Base-by-base conservation (phyloP, 2,113 vertebrate genomes). In the Trichechus manatus region DNA sequence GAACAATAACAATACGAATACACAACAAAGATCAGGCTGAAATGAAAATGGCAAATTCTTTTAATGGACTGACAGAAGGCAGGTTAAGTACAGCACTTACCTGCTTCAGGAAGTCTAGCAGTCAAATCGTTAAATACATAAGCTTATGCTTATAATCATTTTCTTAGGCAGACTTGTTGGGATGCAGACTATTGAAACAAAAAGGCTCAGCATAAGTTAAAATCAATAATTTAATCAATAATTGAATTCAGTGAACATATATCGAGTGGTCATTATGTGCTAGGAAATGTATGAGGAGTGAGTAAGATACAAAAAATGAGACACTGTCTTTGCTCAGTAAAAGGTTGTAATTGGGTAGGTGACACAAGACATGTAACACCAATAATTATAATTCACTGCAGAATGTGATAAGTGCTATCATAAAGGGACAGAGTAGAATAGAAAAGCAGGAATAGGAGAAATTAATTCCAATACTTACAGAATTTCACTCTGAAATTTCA, bases 401-500 rank as follows among this genome's bases (percentile, higher is more conserved):
- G 81, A 83, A 64, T 78, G 66, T 56, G 66, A 44, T 89, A 89
- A 90, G 20, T 72, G 42, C 36, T 87, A 87, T 92, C 66, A 39
- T 70, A 90, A 85, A 83, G 47, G 33, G 70, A 82, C 47, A 82
- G 39, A 89, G 39, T 44, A 27, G 7, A 86, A 79, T 27, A 81
- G 85, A 82, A 77, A 94, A 47, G 81, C 3, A 70, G 56, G 66
- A 81, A 31, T 77, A 36, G 10, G 25, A 70, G 22, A 70, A 80
- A 56, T 92, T 86, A 82, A 95, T 91, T 82, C 13, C 3, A 81
- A 56, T 70, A 78, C 66, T 47, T 39, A 42, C 59, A 92, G 59
- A 87, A 47, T 72, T 9, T 82, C 36, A 90, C 66, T 94, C 86
- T 80, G 70, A 94, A 59, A 86, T 63, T 94, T 86, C 39, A 87